Conservation (phyloP, 2,888 invertebrate genomes). For the Sceliomorpha sp. region DNA sequence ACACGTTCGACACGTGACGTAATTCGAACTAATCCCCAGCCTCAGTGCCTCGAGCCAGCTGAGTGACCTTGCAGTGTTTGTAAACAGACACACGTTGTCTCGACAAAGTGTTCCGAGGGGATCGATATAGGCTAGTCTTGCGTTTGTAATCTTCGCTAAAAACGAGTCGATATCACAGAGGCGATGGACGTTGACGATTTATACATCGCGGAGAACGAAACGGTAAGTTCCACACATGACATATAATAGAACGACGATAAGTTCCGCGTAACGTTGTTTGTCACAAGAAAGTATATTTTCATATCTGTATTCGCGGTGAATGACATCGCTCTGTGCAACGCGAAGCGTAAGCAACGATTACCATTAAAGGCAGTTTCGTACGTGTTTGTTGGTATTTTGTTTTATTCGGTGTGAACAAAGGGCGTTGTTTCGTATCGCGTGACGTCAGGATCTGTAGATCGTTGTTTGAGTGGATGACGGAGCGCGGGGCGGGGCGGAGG, state of each 20-base stretch:
- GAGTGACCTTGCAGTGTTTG: slow-evolving; percentile 89
- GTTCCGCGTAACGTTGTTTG: slow-evolving; percentile 53
- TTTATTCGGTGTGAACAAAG: slow-evolving; percentile 28
- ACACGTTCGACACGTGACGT: slow-evolving; percentile 53
- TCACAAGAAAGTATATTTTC: slow-evolving; percentile 5
- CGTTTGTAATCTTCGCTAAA: too few species aligned
- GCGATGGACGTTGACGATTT: slow-evolving; percentile 71
- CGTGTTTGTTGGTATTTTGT: not conserved
- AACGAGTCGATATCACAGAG: slow-evolving; percentile 5
- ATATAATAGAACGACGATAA: slow-evolving; percentile 53
- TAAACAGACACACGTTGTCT: slow-evolving; percentile 87
- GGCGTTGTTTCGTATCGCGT: slow-evolving; percentile 65
- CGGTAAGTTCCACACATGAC: slow-evolving; percentile 66
- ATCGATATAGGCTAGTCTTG: too few species aligned
- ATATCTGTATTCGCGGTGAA: not conserved
- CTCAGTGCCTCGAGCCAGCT: slow-evolving; percentile 70
- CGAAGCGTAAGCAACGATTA: not conserved
- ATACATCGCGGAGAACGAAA: slow-evolving; percentile 74
- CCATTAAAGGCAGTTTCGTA: not conserved
- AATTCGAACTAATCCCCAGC: slow-evolving; percentile 53
- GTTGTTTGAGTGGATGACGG: slow-evolving; percentile 38
- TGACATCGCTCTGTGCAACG: not conserved
- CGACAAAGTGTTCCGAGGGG: too few species aligned
- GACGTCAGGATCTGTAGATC: slow-evolving; percentile 60
- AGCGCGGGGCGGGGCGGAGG: slow-evolving; percentile 25